Conservation (phyloP, 2,113 vertebrate genomes). For the Prunella fulvescens region DNA sequence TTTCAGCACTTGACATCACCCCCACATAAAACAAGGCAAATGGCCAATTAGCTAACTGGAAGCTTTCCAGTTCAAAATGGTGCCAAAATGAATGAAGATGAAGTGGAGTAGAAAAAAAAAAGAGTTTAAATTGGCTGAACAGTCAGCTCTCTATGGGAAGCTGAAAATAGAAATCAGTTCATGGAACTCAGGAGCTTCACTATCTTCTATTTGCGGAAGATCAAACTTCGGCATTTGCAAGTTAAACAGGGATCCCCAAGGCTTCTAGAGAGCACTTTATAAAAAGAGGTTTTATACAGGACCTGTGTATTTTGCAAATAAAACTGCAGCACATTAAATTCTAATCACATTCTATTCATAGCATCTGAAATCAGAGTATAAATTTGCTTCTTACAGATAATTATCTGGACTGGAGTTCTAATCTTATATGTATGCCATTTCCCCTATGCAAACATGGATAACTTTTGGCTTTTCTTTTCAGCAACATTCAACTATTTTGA, state of each 20-base stretch:
- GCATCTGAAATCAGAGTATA: conserved; percentile 44
- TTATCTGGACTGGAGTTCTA: conserved; percentile 34
- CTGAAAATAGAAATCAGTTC: conserved; percentile 58
- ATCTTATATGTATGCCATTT: conserved; percentile 4
- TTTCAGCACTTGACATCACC: conserved; percentile 66
- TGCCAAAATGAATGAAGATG: conserved; percentile 60
- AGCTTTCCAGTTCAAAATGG: conserved; percentile 55
- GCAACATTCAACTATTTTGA: conserved; percentile 17
- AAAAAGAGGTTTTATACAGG: conserved; percentile 46
- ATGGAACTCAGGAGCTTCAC: conserved; percentile 55
- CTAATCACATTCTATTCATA: conserved; percentile 64
- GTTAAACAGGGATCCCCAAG: conserved; percentile 64
- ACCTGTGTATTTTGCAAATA: conserved; percentile 56
- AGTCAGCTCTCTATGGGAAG: conserved; percentile 56
- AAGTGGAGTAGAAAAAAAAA: conserved; percentile 4
- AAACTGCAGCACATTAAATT: conserved; percentile 45
- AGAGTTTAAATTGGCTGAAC: conserved; percentile 54
- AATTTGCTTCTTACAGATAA: conserved; percentile 33
- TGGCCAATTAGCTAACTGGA: conserved; percentile 57
- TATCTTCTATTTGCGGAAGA: conserved; percentile 66
- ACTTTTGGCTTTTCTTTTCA: not conserved
- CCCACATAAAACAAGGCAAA: conserved; percentile 61
- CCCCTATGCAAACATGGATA: not conserved
- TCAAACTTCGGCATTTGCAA: conserved; percentile 63
- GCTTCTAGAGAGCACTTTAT: conserved; percentile 33